Evolutionary conservation across 1,140 invertebrate species (phyloP).

Genomic region (Kradibia gibbosae): DNA sequence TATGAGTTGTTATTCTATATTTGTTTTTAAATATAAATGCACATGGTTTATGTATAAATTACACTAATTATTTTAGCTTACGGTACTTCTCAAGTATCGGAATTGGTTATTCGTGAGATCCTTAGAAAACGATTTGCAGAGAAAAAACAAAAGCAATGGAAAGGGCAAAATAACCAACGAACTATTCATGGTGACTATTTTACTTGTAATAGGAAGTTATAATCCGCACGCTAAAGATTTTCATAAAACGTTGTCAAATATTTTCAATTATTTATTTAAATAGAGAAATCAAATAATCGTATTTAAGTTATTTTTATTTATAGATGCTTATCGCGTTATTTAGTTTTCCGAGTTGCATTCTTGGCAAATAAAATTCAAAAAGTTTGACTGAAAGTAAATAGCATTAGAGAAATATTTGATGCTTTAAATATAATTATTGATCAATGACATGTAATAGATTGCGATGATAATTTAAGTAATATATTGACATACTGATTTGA

Average conservation of each 20-base stretch:
- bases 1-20: constrained; percentile 46
- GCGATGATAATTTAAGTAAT: too few relatives aligned
- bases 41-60: constrained; percentile 13
- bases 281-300: background rate
- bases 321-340: too few relatives aligned
- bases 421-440: too few relatives aligned
- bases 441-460: too few relatives aligned
- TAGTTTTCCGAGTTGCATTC: too few relatives aligned
- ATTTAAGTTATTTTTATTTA: background rate
- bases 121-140: constrained; percentile 75
- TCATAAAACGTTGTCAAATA: background rate
- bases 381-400: too few relatives aligned
- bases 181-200: constrained; percentile 13
- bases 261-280: background rate
- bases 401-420: too few relatives aligned
- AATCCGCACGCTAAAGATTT: background rate
- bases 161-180: constrained; percentile 66
- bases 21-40: constrained; percentile 8
- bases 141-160: constrained; percentile 74
- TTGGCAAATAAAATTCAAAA: too few relatives aligned
- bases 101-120: constrained; percentile 72
- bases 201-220: background rate
- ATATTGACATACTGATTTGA: too few relatives aligned
- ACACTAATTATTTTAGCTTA: constrained; percentile 59
- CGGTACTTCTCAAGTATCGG: constrained; percentile 69